Conservation (phyloP, 2,797 vertebrate species). For the Morus bassanus region DNA sequence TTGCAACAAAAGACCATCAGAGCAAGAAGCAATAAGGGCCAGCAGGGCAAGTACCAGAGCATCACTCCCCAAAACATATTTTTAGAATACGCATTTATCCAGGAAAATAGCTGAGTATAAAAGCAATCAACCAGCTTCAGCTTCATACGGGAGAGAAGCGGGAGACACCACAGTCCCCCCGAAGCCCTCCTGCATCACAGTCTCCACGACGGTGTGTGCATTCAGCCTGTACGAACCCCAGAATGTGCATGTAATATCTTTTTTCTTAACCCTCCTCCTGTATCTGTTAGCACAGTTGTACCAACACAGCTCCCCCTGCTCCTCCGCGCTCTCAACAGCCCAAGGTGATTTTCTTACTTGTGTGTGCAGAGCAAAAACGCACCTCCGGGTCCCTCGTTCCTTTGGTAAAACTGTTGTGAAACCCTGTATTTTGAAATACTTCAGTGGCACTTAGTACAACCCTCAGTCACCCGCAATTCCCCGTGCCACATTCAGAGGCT, state of each 20-base stretch:
- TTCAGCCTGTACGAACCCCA: neutral
- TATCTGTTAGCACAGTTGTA: accelerated
- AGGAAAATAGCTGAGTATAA: neutral
- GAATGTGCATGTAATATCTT: accelerated
- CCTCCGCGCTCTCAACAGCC: neutral
- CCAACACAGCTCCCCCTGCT: neutral
- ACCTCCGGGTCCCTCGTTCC: neutral
- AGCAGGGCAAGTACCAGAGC: neutral
- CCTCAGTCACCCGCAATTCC: accelerated
- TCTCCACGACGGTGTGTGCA: accelerated
- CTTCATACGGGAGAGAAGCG: accelerated
- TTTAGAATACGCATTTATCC: accelerated
- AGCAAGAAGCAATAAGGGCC: neutral
- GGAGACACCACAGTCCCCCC: accelerated
- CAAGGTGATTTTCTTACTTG: accelerated
- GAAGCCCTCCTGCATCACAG: neutral
- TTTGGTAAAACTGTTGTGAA: neutral
- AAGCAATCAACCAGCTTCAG: neutral
- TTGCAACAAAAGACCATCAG: too few species aligned
- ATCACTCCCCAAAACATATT: accelerated
- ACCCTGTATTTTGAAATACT: too few species aligned
- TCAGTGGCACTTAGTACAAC: neutral
- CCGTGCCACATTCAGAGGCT: neutral
- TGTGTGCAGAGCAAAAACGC: accelerated
- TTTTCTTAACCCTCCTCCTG: neutral